phyloP scores from a whole-genome alignment of 2,797 vertebrate species.

The Orestias chungarensis region DNA sequence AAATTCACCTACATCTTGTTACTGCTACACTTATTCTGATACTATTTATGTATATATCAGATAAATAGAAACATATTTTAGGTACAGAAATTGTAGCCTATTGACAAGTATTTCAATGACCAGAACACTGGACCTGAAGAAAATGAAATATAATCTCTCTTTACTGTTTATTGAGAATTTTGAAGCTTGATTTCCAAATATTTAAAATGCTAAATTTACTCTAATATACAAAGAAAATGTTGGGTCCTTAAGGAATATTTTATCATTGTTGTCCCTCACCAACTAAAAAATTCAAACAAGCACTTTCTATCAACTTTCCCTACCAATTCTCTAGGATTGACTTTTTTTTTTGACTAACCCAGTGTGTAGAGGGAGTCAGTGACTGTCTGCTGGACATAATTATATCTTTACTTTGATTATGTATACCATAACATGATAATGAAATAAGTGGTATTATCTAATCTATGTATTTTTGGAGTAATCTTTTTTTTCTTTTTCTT shows the following conservation, averaged over 20 bases:
- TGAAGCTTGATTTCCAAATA: not conserved
- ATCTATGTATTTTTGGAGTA: too few species aligned
- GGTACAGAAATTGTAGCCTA: not conserved
- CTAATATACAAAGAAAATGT: not conserved
- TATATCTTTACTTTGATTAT: not conserved
- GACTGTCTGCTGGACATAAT: not conserved
- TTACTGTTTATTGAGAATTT: not conserved
- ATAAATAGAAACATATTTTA: not conserved
- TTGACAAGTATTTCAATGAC: not conserved
- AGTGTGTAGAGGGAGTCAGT: not conserved
- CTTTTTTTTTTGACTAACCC: not conserved
- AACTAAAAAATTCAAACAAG: not conserved
- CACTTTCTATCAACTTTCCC: not conserved
- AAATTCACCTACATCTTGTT: not conserved
- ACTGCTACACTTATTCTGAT: not conserved
- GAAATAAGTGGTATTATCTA: not conserved
- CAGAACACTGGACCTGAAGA: not conserved
- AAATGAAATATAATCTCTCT: not conserved
- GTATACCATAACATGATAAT: not conserved
- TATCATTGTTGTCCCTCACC: not conserved
- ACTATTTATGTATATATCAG: too few species aligned
- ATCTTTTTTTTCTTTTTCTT: too few species aligned
- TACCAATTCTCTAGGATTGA: not conserved
- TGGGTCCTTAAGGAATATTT: not conserved
- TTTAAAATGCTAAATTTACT: not conserved